Base-by-base conservation (phyloP, 2,888 invertebrate genomes). In the Erebia ligea region DNA sequence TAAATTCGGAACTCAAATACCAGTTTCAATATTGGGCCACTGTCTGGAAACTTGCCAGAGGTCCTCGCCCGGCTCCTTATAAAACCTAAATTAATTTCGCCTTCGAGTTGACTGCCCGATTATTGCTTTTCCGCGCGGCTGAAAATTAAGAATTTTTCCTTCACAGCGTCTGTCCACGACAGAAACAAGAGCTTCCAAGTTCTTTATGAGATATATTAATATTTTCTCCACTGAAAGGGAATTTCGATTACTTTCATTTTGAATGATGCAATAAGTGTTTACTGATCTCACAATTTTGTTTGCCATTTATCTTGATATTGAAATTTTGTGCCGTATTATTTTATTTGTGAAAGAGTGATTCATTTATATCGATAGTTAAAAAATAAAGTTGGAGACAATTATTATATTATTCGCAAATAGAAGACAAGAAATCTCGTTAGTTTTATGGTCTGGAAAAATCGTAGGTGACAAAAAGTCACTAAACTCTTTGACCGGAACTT, bases 61-160 rank as follows among this genome's bases (percentile, higher is more conserved):
- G 62, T 70, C 75, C 68, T 52, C 70, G 73, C 69, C 61, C 19
- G 73, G 61, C 58, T 68, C 75, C 76, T 77, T 80, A 81, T 80
- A 79, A 83, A 82, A 82, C 81, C 79, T 79, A 84, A 85, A 86
- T 86, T 83, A 86, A 84, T 86, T 85, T 83, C 80, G 69, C 68
- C 72, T 75, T 75, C 70, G 77, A 70, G 75, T 76, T 76, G 76
- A 78, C 73, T 75, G 76, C 76, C 70, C 81, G 83, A 85, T 86
- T 86, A 86, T 86, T 86, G 85, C 84, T 81, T 81, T 81, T 79
- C 76, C 74, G 70, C 73, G 76, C 67, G 75, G 76, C 82, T 79
- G 81, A 80, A 84, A 87, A 87, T 88, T 85, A 84, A 82, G 84
- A 82, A 80, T 83, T 85, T 86, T 86, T 84, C 81, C 76, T 73